phyloP scores from a whole-genome alignment of 2,888 invertebrate genomes.

The Apodemia duryi region DNA sequence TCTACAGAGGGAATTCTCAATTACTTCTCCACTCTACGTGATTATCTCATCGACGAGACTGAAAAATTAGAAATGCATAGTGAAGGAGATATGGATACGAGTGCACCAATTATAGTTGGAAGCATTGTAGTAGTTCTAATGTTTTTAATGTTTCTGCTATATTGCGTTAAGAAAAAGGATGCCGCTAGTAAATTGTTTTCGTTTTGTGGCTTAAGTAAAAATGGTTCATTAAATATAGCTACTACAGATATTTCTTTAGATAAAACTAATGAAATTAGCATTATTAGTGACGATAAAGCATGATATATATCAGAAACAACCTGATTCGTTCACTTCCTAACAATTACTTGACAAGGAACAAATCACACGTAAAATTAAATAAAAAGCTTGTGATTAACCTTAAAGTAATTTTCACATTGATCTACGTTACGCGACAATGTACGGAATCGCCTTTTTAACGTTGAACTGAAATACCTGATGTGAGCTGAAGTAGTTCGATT shows the following conservation, averaged over 20 bases:
- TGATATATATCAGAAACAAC: slow-evolving; percentile 29
- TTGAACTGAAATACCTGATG: background rate
- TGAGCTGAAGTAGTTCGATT: background rate
- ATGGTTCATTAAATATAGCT: slow-evolving; percentile 67
- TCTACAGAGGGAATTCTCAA: slow-evolving; percentile 61
- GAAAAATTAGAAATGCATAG: slow-evolving; percentile 39
- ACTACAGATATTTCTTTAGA: slow-evolving; percentile 55
- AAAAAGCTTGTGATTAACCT: background rate
- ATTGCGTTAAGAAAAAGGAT: slow-evolving; percentile 60
- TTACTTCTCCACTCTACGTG: slow-evolving; percentile 56
- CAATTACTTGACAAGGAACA: background rate
- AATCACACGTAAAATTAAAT: background rate
- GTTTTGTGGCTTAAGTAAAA: slow-evolving; percentile 61
- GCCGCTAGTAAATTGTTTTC: slow-evolving; percentile 51
- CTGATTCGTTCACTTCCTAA: background rate
- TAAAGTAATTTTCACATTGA: no score
- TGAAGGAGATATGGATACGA: slow-evolving; percentile 56
- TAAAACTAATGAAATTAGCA: slow-evolving; percentile 52
- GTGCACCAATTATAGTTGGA: slow-evolving; percentile 62
- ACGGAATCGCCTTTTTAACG: background rate
- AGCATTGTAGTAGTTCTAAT: slow-evolving; percentile 53
- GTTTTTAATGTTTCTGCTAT: slow-evolving; percentile 57
- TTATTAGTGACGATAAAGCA: slow-evolving; percentile 65
- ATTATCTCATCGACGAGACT: slow-evolving; percentile 53
- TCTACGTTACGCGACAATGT: background rate